These are phyloP conservation scores for Microctonus brassicae DNA, from an alignment of 2,888 invertebrate species.

Conservation along the genomic window DNA sequence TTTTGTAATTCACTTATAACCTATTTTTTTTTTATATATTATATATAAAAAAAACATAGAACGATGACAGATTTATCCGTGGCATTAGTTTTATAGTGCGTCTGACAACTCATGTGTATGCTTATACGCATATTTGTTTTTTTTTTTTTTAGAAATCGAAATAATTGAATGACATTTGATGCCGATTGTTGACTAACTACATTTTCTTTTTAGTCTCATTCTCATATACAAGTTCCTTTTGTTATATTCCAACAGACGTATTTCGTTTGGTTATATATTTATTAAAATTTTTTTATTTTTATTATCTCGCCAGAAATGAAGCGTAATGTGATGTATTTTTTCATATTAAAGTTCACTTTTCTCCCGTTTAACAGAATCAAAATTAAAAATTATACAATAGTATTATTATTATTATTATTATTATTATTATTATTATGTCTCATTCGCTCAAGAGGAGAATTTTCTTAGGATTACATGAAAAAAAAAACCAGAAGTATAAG, in stretches of 20 bases:
- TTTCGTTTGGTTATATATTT: background rate
- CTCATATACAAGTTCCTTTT: background rate
- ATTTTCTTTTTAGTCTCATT: background rate
- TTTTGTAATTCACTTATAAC: conserved; percentile 53
- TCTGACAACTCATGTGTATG: background rate
- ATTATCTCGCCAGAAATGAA: conserved; percentile 3
- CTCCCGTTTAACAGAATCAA: background rate
- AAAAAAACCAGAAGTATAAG: too few species aligned
- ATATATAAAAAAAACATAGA: conserved; percentile 56
- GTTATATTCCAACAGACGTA: background rate
- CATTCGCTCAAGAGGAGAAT: conserved; percentile 46
- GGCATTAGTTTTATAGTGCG: background rate
- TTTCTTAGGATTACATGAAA: conserved; percentile 44
- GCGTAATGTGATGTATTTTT: background rate
- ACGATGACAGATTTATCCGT: conserved; percentile 45
- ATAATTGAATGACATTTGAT: background rate
- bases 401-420: conserved; percentile 42
- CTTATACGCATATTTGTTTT: too few species aligned
- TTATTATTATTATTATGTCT: conserved; percentile 49
- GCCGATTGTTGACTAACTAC: background rate
- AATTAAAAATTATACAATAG: conserved; percentile 1
- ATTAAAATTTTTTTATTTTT: conserved; percentile 1
- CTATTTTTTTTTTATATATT: conserved; percentile 53
- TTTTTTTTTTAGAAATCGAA: background rate
- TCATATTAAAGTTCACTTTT: background rate